phyloP scores from a whole-genome alignment of 2,888 invertebrate species.

The Orgyia antiqua region DNA sequence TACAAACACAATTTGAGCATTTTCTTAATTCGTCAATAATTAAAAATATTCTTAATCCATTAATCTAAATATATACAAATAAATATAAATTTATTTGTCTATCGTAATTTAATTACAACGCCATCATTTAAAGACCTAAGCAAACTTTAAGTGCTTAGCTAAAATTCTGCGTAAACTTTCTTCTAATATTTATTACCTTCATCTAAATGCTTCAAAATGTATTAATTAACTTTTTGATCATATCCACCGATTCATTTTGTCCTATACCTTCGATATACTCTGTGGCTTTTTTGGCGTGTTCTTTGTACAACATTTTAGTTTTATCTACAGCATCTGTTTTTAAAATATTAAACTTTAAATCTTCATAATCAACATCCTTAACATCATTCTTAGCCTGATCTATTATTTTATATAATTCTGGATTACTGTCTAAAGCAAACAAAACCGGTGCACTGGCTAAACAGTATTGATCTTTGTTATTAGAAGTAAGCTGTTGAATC shows the following conservation, averaged over 20 bases:
- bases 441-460: conserved; percentile 90
- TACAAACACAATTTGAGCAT: no score
- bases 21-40: no score
- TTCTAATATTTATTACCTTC: no score
- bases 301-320: conserved; percentile 58
- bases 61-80: no score
- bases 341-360: conserved; percentile 69
- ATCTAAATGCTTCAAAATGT: no score
- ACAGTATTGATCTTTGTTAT: conserved; percentile 82
- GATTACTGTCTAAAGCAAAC: conserved; percentile 88
- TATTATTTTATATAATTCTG: conserved; percentile 80
- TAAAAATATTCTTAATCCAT: no score
- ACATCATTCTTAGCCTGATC: conserved; percentile 82
- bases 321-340: conserved; percentile 67
- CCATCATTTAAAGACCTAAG: no score
- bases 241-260: conserved; percentile 61
- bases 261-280: conserved; percentile 57
- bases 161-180: no score
- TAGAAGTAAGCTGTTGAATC: conserved; percentile 69
- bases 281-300: conserved; percentile 61
- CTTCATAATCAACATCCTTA: conserved; percentile 82
- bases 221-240: conserved; percentile 67
- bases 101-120: no score
- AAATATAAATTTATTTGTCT: no score
- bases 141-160: no score